Percentiles rank a stretch among this genome's conserved stretches.
phyloP scores from a whole-genome alignment of 2,888 invertebrate genomes.

The Lottia scabra region DNA sequence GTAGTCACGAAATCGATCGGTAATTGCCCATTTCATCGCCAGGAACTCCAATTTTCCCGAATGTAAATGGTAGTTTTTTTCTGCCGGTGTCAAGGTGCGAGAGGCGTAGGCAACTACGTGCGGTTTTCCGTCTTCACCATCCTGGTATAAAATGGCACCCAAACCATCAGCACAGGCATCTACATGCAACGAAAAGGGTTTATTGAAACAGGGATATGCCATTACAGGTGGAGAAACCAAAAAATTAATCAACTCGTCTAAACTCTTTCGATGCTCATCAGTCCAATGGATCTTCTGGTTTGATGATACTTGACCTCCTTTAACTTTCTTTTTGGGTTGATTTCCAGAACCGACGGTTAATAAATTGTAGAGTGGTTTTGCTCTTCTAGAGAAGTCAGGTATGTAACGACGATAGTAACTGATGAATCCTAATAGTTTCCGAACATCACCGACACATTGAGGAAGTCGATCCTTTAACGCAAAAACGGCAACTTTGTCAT shows the following conservation, averaged over 20 bases:
- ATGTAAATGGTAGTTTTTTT: slow-evolving; percentile 5
- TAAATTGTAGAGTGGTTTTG: slow-evolving; percentile 13
- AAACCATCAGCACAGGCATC: slow-evolving; percentile 14
- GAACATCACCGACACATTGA: slow-evolving; percentile 27
- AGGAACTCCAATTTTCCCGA: slow-evolving; percentile 2
- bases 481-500: slow-evolving; percentile 26
- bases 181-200: slow-evolving; percentile 7
- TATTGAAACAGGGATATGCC: slow-evolving; percentile 5
- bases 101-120: background rate
- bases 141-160: slow-evolving; percentile 10
- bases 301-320: slow-evolving; percentile 1
- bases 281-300: background rate
- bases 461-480: slow-evolving; percentile 21
- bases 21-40: slow-evolving; percentile 2
- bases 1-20: slow-evolving; percentile 11
- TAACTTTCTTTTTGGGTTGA: background rate
- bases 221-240: slow-evolving; percentile 6
- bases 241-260: background rate
- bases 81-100: slow-evolving; percentile 11
- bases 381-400: slow-evolving; percentile 28
- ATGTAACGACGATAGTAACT: slow-evolving; percentile 29
- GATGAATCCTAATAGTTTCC: slow-evolving; percentile 28
- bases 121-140: background rate
- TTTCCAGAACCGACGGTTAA: background rate
- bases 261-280: background rate